Evolutionary conservation across 2,113 vertebrate species (phyloP), one percentile per base, ranked within the genome.

Genomic region (Prunella fulvescens): DNA sequence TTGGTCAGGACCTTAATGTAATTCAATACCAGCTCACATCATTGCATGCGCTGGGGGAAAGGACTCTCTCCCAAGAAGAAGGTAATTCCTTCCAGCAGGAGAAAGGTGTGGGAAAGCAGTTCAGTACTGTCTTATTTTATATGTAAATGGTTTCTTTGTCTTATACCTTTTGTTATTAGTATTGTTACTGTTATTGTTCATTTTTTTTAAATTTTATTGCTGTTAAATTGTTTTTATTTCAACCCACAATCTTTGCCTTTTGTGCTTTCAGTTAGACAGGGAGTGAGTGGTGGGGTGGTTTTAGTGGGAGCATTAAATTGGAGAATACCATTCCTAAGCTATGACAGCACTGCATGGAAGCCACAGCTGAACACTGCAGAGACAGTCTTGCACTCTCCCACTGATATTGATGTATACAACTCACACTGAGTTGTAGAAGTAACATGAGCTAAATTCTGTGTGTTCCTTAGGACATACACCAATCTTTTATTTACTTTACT

Each of bases 131-230:
- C 61, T 69, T 16, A 78, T 61, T 69, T 45, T 33, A 45, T 12
- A 39, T 45, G 12, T 28, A 69, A 78, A 53, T 39, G 1, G 14
- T 45, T 61, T 61, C 28, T 86, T 69, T 33, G 26, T 23, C 12
- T 69, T 45, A 16, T 9, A 28, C 4, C 4, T 69, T 67, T 67
- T 67, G 7, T 51, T 67, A 14, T 37, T 67, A 60, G 14, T 37
- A 44, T 37, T 0, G 0, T 33, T 60, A 10, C 11, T 60, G 3
- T 15, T 69, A 19, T 14, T 37, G 14, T 28, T 45, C 0, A 5
- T 26, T 69, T 69, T 82, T 77, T 18, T 1, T 37, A 7, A 7
- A 44, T 33, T 76, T 53, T 14, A 39, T 19, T 53, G 22, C 10
- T 69, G 33, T 39, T 28, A 45, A 51, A 15, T 60, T 28, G 6